A percentile compares a stretch with the other conserved stretches of the same genome.
Conservation (phyloP, 2,797 vertebrate genomes). For the Clarias laeviceps region DNA sequence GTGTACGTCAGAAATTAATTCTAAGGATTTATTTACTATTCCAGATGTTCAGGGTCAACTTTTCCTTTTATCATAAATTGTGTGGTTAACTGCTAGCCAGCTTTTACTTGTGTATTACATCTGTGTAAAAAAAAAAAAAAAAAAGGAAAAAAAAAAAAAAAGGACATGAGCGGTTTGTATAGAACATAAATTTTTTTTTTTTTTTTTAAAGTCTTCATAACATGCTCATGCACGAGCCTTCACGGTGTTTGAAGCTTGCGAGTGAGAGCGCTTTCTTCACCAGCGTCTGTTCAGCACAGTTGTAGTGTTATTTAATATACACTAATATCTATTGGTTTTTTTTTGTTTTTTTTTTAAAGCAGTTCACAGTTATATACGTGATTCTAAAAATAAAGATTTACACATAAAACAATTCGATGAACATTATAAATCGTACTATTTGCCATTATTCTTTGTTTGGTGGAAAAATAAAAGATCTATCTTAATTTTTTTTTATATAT, state of each 20-base stretch:
- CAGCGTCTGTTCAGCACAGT: background rate
- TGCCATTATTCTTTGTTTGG: background rate
- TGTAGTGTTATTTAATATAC: background rate
- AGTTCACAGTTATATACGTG: conserved; percentile 26
- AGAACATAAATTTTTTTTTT: no score
- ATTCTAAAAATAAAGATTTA: conserved; percentile 27
- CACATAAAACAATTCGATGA: background rate
- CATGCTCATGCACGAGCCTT: background rate
- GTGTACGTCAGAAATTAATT: background rate
- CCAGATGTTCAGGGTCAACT: background rate
- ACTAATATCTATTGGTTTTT: background rate
- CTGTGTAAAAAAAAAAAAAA: background rate
- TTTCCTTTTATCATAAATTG: background rate
- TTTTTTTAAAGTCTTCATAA: conserved; percentile 32
- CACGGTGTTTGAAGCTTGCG: background rate
- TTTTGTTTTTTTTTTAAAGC: no score
- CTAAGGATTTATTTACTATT: background rate
- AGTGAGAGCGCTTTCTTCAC: background rate
- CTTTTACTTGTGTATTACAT: background rate
- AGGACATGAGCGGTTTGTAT: background rate
- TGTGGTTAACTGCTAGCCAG: background rate
- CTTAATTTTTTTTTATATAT: background rate
- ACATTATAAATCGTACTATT: background rate
- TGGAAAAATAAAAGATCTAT: conserved; percentile 17
- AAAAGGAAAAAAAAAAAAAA: background rate